Evolutionary conservation across 2,888 invertebrate species (phyloP).

Genomic region (Campaea margaritaria): DNA sequence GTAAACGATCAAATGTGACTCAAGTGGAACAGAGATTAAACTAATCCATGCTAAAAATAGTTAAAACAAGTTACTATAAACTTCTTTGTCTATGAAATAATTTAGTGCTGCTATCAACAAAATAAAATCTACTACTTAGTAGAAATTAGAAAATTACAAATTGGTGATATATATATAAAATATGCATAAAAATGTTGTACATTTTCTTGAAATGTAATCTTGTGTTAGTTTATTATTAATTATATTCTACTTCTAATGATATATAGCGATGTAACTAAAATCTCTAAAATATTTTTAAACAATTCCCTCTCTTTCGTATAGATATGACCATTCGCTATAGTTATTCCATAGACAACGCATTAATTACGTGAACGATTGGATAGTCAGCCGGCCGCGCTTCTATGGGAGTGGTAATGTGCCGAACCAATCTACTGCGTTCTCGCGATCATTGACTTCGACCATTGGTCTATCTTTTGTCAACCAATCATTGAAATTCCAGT

Average conservation of each 20-base stretch:
- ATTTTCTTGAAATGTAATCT: no score
- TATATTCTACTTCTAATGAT: not conserved
- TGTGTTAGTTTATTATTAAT: no score
- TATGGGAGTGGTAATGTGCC: constrained; percentile 88
- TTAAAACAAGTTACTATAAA: no score
- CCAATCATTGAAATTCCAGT: constrained; percentile 95
- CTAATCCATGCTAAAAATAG: not conserved
- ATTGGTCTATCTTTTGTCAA: constrained; percentile 94
- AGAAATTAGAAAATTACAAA: not conserved
- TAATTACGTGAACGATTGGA: constrained; percentile 81
- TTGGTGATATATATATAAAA: not conserved
- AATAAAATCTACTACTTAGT: not conserved
- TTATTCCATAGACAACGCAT: constrained; percentile 69
- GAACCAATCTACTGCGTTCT: constrained; percentile 90
- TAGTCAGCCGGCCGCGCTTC: constrained; percentile 69
- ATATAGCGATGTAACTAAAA: not conserved
- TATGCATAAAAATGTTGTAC: no score
- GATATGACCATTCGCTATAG: constrained; percentile 46
- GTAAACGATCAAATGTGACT: not conserved
- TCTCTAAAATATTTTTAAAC: constrained; percentile 22
- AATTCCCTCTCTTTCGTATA: constrained; percentile 29
- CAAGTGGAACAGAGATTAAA: not conserved
- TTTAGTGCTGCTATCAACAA: not conserved
- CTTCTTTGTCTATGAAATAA: not conserved
- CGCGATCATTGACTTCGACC: constrained; percentile 91